phyloP scores from a whole-genome alignment of 1,140 invertebrate genomes.

The Monomorium pharaonis region DNA sequence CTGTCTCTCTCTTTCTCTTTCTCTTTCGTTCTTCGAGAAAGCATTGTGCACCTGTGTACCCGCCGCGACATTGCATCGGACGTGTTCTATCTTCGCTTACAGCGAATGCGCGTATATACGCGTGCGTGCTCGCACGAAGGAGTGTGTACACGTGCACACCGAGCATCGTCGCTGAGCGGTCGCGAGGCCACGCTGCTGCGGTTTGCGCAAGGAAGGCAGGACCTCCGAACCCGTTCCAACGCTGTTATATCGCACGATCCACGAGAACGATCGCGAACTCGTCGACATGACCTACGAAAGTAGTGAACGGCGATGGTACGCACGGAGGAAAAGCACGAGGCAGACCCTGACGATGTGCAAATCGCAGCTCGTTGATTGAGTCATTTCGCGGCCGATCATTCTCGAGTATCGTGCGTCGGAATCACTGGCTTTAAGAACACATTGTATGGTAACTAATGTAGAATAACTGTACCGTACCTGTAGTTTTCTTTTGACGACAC shows the following conservation, averaged over 20 bases:
- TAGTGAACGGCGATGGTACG: neutral
- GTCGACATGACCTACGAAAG: slow-evolving; percentile 13
- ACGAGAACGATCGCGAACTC: neutral
- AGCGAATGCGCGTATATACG: neutral
- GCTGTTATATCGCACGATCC: neutral
- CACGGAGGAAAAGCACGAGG: slow-evolving; percentile 6
- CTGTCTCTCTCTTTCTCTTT: neutral
- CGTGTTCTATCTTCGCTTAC: slow-evolving; percentile 47
- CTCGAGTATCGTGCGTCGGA: slow-evolving; percentile 62
- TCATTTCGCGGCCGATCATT: slow-evolving; percentile 61
- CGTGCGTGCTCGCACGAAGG: slow-evolving; percentile 10
- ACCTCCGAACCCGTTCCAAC: neutral
- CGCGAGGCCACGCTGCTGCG: neutral
- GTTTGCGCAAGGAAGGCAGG: slow-evolving; percentile 15
- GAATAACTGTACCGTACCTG: slow-evolving; percentile 62
- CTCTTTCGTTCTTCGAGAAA: slow-evolving; percentile 23
- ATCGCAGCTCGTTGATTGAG: slow-evolving; percentile 63
- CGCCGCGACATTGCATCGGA: slow-evolving; percentile 59
- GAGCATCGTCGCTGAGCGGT: neutral
- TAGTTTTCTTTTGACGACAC: neutral
- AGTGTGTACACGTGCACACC: neutral
- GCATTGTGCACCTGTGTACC: slow-evolving; percentile 71
- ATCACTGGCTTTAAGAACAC: slow-evolving; percentile 69
- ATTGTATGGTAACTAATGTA: slow-evolving; percentile 70
- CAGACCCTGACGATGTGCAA: slow-evolving; percentile 47